Evolutionary conservation across 2,888 invertebrate genomes (phyloP).

Genomic region (Ditula angustiorana): DNA sequence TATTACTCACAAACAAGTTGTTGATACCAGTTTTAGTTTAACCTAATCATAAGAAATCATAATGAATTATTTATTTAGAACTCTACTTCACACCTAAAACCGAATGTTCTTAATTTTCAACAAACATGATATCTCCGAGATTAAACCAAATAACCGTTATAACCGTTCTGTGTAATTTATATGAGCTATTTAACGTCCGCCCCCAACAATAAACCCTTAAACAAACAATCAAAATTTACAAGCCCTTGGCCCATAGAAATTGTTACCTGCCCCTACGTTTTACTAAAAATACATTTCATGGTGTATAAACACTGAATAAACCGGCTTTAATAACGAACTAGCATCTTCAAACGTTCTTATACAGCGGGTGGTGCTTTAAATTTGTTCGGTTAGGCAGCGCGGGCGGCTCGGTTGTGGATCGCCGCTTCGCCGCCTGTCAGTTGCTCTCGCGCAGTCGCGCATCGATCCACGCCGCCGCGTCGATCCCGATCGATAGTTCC

Average conservation of each 20-base stretch:
- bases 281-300: conserved; percentile 82
- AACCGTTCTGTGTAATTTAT: conserved; percentile 30
- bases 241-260: conserved; percentile 74
- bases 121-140: neutral
- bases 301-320: conserved; percentile 71
- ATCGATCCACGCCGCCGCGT: conserved; percentile 67
- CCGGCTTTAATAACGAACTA: conserved; percentile 46
- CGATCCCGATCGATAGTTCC: conserved; percentile 62
- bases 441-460: conserved; percentile 74
- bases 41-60: conserved; percentile 30
- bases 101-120: neutral
- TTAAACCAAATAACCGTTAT: conserved; percentile 23
- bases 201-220: conserved; percentile 36
- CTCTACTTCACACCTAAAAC: conserved; percentile 1
- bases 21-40: conserved; percentile 26
- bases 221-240: conserved; percentile 38
- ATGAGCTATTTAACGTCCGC: conserved; percentile 28
- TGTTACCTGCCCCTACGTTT: conserved; percentile 76
- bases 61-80: conserved; percentile 36
- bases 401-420: conserved; percentile 67
- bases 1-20: conserved; percentile 25
- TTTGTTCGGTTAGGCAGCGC: conserved; percentile 67
- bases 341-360: conserved; percentile 36
- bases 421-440: conserved; percentile 73
- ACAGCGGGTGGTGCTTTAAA: conserved; percentile 51